A percentile compares a stretch with the other conserved stretches of the same genome.
phyloP scores from a whole-genome alignment of 1,140 invertebrate species.

The Leptinotarsa lineolata region DNA sequence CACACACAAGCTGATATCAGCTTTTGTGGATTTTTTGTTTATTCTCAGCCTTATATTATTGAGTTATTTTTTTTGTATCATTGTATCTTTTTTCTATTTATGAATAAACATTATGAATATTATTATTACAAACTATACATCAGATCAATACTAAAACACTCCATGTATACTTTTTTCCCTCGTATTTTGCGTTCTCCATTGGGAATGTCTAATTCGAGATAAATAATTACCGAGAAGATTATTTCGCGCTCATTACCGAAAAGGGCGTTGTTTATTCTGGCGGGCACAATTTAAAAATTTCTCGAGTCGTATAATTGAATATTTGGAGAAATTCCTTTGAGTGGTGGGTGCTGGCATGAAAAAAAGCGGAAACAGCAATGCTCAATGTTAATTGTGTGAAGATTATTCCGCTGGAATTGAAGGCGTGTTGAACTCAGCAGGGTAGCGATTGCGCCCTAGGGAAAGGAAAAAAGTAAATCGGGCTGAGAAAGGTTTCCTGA shows the following conservation, averaged over 20 bases:
- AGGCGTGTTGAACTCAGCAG: not conserved
- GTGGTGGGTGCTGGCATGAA: not conserved
- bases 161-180: not conserved
- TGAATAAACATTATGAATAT: too few relatives aligned
- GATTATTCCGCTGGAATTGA: not conserved
- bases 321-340: conserved; percentile 8
- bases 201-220: not conserved
- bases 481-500: too few relatives aligned
- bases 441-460: not conserved
- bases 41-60: too few relatives aligned
- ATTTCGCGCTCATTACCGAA: conserved; percentile 2
- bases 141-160: not conserved
- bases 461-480: not conserved
- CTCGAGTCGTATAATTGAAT: not conserved
- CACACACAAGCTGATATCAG: too few relatives aligned
- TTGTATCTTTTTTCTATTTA: too few relatives aligned
- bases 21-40: too few relatives aligned
- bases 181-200: not conserved
- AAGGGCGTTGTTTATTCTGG: not conserved
- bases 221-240: conserved; percentile 8
- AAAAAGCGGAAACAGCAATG: not conserved
- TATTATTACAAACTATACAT: too few relatives aligned
- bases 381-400: not conserved
- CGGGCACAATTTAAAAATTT: conserved; percentile 3
- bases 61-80: too few relatives aligned